Percentiles rank a stretch among this genome's conserved stretches.
These are phyloP conservation scores for Himalopsyche kuldschensis DNA, from an alignment of 2,888 invertebrate species.

Conservation along the genomic window DNA sequence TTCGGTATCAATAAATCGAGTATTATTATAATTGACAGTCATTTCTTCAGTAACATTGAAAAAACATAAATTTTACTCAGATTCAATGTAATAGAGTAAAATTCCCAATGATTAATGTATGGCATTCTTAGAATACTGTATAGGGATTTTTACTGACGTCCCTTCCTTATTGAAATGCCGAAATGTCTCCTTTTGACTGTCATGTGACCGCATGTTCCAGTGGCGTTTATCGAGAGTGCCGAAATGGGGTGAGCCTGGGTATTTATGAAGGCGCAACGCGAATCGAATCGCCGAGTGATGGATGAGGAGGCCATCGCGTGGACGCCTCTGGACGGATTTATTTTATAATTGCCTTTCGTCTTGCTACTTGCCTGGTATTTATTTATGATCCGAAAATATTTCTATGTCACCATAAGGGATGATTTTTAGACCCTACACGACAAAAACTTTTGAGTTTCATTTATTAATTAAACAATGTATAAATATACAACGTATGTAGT, in stretches of 20 bases:
- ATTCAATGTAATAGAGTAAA: too few relatives aligned
- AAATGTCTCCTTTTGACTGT: not conserved
- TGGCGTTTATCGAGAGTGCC: not conserved
- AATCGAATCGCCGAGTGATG: not conserved
- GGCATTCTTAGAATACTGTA: not conserved
- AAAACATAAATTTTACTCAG: not conserved
- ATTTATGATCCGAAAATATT: too few relatives aligned
- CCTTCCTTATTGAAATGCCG: not conserved
- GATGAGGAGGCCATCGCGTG: not conserved
- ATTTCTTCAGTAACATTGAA: not conserved
- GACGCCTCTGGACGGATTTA: not conserved
- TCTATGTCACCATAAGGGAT: too few relatives aligned
- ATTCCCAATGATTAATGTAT: not conserved
- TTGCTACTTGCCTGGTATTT: not conserved
- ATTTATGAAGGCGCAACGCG: not conserved
- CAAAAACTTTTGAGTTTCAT: too few relatives aligned
- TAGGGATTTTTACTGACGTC: not conserved
- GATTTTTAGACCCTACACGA: too few relatives aligned
- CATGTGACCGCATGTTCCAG: not conserved
- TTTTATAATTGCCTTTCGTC: not conserved
- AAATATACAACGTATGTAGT: too few relatives aligned
- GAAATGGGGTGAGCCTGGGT: not conserved
- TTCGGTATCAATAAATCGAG: too few relatives aligned
- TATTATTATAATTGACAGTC: too few relatives aligned
- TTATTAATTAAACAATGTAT: too few relatives aligned